Base-by-base conservation (phyloP, 2,113 vertebrate species). In the Erythrocercus mccallii region DNA sequence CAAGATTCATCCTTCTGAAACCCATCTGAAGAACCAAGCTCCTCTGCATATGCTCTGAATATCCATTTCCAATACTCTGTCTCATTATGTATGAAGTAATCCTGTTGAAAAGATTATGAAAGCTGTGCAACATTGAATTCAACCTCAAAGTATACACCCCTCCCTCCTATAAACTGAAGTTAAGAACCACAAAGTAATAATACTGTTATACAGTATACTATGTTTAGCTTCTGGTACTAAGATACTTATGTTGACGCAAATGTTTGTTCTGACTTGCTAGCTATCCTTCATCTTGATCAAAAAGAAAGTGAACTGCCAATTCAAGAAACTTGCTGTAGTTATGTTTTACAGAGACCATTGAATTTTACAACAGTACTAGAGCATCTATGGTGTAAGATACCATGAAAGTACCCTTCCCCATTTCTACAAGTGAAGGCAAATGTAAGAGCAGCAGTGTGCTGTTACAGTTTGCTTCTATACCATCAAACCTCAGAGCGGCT, bases 1-100 rank as follows among this genome's bases (percentile, higher is more conserved):
- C 58, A 93, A 92, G 66, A 73, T 38, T 79, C 53, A 80, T 40
- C 37, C 53, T 93, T 82, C 54, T 82, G 40, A 93, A 96, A 88
- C 2, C 6, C 2, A 0, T 18, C 17, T 71, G 48, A 94, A 92
- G 62, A 92, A 89, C 25, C 6, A 51, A 87, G 48, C 18, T 81
- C 40, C 16, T 91, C 65, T 40, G 17, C 0, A 0, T 72, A 45
- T 5, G 2, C 31, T 85, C 28, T 86, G 47, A 72, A 10, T 80
- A 72, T 66, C 48, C 81, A 54, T 76, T 96, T 94, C 65, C 42
- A 92, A 76, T 61, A n/a, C n/a, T 62, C 22, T 56, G 16, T 56
- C 17, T 86, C 31, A 48, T 58, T 64, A 64, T 53, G 37, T 44
- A 80, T 54, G 82, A 94, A 57, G 58, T n/a, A 94, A 86, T 65